Evolutionary conservation across 2,113 vertebrate species (phyloP), one percentile per base, ranked within the genome.

Genomic region (Oreochromis tanganicae): DNA sequence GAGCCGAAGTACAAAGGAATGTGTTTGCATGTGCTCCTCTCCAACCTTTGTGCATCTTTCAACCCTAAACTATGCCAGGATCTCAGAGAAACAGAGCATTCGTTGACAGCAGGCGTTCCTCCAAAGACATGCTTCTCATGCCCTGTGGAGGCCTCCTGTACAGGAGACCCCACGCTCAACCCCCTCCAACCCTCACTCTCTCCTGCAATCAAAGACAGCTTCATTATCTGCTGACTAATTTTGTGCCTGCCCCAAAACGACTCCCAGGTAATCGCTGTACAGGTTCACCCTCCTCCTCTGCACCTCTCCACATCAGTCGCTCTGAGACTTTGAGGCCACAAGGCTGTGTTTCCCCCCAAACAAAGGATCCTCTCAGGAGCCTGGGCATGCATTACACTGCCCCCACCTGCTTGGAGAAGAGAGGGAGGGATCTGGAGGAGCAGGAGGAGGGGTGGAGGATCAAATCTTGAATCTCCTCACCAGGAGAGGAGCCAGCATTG

Each of bases 141-240:
- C 92, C 88, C 90, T 87, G 92, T 43, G 85, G 86, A 92, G 89
- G 90, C 93, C 94, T 90, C 90, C 83, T 63, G 78, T 86, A 87
- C 87, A 83, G 84, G 82, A 88, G 89, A 89, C 63, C 19, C 24
- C 3, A 88, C 89, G 80, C 43, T 79, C 82, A 73, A 52, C 56
- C 75, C 85, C 78, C 61, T 50, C 86, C 83, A 50, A 36, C 84
- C 83, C 41, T 32, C 32, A n/a, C 83, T 85, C 79, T 46, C 82
- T 50, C 75, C 81, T 94, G 93, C 29, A 84, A 96, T 97, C 96
- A 97, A 94, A 95, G 95, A 96, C 96, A 96, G 93, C 96, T 97
- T 97, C 96, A 97, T 97, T 97, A 97, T 95, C 96, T 96, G 92
- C 91, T 95, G 95, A 96, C 95, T 97, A 97, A 97, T 96, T 97